Base-by-base conservation (phyloP, 2,113 vertebrate species). In the Oriolus oriolus region DNA sequence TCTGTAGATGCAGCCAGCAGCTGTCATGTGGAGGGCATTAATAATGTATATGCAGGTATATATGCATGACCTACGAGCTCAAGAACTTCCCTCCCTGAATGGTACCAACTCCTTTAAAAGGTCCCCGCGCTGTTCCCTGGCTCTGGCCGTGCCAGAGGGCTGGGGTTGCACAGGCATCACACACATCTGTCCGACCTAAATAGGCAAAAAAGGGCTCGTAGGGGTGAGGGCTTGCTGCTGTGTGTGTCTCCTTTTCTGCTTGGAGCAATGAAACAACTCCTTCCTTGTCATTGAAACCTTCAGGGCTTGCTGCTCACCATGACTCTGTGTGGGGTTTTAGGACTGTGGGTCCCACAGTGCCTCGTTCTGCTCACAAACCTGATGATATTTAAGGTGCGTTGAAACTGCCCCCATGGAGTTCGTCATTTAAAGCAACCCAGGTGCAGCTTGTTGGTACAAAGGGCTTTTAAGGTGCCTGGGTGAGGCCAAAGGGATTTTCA, bases 1-100 rank as follows among this genome's bases (percentile, higher is more conserved):
- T n/a, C 82, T 66, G 84, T 73, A 90, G 87, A 50, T 63, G 30
- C n/a, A 89, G 81, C 47, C 84, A 93, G 86, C 86, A 89, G 90
- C 93, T 94, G 70, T 76, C 75, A 54, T 37, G 54, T 84, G 92
- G 33, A 71, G 78, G 70, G 80, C 83, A 87, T 93, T 82, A 93
- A 91, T 91, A 91, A 90, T 87, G 75, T n/a, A 90, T 64, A 20
- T 2, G 21, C 73, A 86, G 30, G 8, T 66, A 47, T 37, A 37
- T 26, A 8, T 28, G 73, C 61, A 39, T 75, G 90, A 59, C 54
- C 78, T 33, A 26, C 0, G 18, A 70, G 66, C 59, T 82, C 78
- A 37, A 70, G 82, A 69, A 69, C 87, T 77, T 90, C 54, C 65
- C 31, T 88, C 60, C 59, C 78, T 60, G 45, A 50, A 22, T 27